These are phyloP conservation scores for Dermatemys mawii DNA, from an alignment of 2,113 vertebrate genomes.

Conservation along the genomic window DNA sequence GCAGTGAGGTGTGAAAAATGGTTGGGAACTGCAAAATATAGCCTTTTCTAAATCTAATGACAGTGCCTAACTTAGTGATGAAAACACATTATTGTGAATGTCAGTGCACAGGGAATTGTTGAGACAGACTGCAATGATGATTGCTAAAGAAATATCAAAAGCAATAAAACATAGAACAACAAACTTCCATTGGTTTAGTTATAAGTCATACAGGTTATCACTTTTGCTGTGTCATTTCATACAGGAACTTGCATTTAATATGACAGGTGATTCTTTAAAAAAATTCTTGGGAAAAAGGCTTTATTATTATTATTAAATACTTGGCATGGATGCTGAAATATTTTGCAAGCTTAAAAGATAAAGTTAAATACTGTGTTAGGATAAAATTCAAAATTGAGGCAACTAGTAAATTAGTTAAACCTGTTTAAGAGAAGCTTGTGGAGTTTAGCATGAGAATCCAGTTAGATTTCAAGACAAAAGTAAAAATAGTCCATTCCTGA, in stretches of 20 bases:
- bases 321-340: constrained; percentile 6
- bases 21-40: constrained; percentile 61
- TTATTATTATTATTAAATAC: constrained; percentile 41
- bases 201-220: constrained; percentile 56
- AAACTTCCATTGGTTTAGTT: constrained; percentile 57
- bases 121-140: constrained; percentile 69
- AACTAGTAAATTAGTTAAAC: constrained; percentile 14
- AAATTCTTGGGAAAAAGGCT: not conserved
- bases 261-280: constrained; percentile 46
- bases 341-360: constrained; percentile 22
- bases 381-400: not conserved
- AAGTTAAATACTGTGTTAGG: not conserved
- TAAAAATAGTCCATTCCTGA: not conserved
- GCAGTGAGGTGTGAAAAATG: constrained; percentile 63
- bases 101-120: constrained; percentile 78
- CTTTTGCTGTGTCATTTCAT: constrained; percentile 35
- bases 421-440: not conserved
- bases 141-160: constrained; percentile 72
- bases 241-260: not conserved
- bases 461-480: not conserved
- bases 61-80: constrained; percentile 72
- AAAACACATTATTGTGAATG: constrained; percentile 78
- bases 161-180: constrained; percentile 70
- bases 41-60: constrained; percentile 70
- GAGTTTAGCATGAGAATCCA: not conserved